Base-by-base conservation (phyloP, 2,888 invertebrate genomes). In the Torymus texanus region DNA sequence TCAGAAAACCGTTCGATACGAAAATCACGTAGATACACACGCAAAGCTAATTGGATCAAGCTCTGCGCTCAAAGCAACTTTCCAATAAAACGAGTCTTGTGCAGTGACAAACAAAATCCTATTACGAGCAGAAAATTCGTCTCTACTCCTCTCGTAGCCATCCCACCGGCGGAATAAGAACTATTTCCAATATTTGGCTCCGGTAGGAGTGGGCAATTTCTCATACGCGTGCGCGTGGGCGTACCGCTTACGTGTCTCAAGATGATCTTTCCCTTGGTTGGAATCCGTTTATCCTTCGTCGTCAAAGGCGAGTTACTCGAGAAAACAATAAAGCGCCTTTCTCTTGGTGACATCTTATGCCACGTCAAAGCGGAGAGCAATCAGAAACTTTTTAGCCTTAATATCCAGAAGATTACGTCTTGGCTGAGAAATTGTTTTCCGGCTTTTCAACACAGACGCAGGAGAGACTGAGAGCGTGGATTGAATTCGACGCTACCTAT, bases 301-400 rank as follows among this genome's bases (percentile, higher is more conserved):
- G 66, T 61, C 67, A 75, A 75, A 68, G 75, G 55, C 68, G 24
- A 71, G 59, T 21, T 68, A 29, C 61, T 68, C 21, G 58, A 24
- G 59, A 75, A 75, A 66, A 63, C 59, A 66, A 75, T 75, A 59
- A 50, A 75, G 62, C 29, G 53, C n/a, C n/a, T 41, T n/a, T 14
- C 13, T 58, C 65, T 66, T 24, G 58, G 18, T 65, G 74, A 41
- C 65, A 73, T 63, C 24, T 63, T 58, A 59, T 59, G 12, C 41
- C 16, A 10, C 53, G 16, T 59, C 59, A 58, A 73, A 66, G 67
- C 12, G 50, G 1, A 21, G 18, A 18, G 41, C 29, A 75, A 53
- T 61, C 53, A 29, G 21, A 56, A 12, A 16, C 24, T 75, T 68
- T 75, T 61, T 56, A 65, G 8, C 24, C 11, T 58, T 14, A 21